Evolutionary conservation across 1,140 invertebrate genomes (phyloP), one percentile per base, ranked within the genome.

Genomic region (Meloidogyne exigua): DNA sequence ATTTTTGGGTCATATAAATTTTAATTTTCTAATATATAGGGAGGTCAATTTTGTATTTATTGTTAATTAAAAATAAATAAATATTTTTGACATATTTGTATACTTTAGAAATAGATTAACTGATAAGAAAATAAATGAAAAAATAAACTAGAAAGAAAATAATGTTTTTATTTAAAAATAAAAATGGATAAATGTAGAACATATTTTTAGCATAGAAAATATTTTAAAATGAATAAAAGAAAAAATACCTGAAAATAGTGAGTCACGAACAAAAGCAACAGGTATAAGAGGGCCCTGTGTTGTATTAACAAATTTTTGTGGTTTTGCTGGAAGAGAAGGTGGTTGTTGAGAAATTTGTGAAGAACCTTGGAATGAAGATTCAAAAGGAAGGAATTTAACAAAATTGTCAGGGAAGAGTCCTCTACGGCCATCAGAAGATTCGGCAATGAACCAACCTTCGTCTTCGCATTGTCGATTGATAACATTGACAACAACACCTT

Each of bases 371-470:
- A 74, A 73, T 18, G 21, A 12, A 74, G 36, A 69, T 0, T 25
- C 67, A 39, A 21, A 76, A 13, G 23, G 21, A 3, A 44, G 15
- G 26, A 81, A 71, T 79, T 81, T 70, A 23, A 89, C 88, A 90
- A 98, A 98, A 90, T 98, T 98, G 87, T 98, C 95, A 4, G 96
- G 96, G 88, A 99, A 98, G 1, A 98, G 91, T 0, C 96, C 96
- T 70, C 93, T 89, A 87, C 91, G 91, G 36, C 95, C 95, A 79
- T 92, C 91, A 0, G 95, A 83, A 57, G 49, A 18, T 89, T 98
- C 95, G 68, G 95, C 96, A 88, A 92, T 92, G 95, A 95, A 98
- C 96, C 95, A 98, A 62, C 94, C 94, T 82, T 93, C 92, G 88
- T 98, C 96, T 23, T 72, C 70, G 36, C 23, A 95, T 92, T 90